phyloP scores from a whole-genome alignment of 2,797 vertebrate species.

The Bufotes viridis region DNA sequence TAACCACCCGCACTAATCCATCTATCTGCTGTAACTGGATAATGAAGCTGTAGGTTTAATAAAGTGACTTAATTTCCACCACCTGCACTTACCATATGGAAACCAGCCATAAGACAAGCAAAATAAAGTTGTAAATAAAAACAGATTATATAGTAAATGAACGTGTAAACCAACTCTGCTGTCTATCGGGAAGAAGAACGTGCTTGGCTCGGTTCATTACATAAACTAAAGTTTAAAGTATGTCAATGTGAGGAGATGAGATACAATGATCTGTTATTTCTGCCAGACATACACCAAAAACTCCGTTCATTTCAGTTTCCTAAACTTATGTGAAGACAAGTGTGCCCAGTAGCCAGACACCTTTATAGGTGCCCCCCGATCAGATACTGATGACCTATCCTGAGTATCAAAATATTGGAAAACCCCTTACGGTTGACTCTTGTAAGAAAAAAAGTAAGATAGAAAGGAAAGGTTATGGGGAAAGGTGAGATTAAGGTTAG shows the following conservation, averaged over 20 bases:
- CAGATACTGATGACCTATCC: too few relatives aligned
- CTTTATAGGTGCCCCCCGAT: too few relatives aligned
- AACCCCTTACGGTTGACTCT: too few relatives aligned
- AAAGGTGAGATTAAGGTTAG: too few relatives aligned
- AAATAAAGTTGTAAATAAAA: not conserved
- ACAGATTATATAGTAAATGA: slow-evolving; percentile 11
- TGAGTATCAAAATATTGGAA: too few relatives aligned
- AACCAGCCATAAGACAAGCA: slow-evolving; percentile 6
- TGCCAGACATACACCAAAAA: not conserved
- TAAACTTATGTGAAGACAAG: too few relatives aligned
- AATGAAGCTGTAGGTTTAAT: slow-evolving; percentile 31
- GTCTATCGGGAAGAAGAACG: not conserved
- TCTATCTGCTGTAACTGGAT: slow-evolving; percentile 20
- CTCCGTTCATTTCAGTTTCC: too few relatives aligned
- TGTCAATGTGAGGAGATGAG: not conserved
- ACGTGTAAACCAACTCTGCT: not conserved
- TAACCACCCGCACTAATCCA: slow-evolving; percentile 28
- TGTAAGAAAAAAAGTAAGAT: too few relatives aligned
- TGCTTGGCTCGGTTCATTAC: not conserved
- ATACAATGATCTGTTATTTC: not conserved
- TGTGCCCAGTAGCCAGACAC: too few relatives aligned
- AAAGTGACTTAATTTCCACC: slow-evolving; percentile 34
- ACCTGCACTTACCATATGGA: slow-evolving; percentile 43
- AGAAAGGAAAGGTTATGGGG: too few relatives aligned
- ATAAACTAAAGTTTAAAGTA: not conserved